Evolutionary conservation across 2,113 vertebrate species (phyloP).

Genomic region (Coregonus clupeaformis): DNA sequence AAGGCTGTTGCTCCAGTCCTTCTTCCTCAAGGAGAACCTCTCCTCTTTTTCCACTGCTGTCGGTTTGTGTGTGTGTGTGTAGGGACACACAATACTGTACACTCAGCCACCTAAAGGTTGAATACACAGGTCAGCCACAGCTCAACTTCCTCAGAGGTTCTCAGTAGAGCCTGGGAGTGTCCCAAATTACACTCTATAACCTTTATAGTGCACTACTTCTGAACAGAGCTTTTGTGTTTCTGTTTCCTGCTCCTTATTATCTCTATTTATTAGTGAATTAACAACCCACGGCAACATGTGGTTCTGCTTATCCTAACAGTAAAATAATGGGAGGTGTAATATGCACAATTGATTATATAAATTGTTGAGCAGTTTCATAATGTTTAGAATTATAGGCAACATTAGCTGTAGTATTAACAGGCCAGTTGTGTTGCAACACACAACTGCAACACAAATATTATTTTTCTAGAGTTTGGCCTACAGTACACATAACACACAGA

Average conservation of each 20-base stretch:
- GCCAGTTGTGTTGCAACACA: slow-evolving; percentile 34
- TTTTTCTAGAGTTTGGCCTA: not conserved
- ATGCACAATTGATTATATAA: slow-evolving; percentile 52
- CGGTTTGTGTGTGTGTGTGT: not conserved
- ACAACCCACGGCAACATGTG: slow-evolving; percentile 44
- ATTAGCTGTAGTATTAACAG: slow-evolving; percentile 54
- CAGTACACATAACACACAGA: too few relatives aligned
- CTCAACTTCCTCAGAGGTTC: not conserved
- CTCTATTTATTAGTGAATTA: slow-evolving; percentile 30
- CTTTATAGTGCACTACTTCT: not conserved
- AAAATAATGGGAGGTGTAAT: slow-evolving; percentile 53
- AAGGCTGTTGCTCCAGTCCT: too few relatives aligned
- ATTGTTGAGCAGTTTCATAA: slow-evolving; percentile 50
- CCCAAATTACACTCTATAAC: too few relatives aligned
- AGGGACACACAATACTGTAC: not conserved
- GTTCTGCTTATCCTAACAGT: slow-evolving; percentile 55
- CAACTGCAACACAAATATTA: not conserved
- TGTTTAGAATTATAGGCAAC: slow-evolving; percentile 59
- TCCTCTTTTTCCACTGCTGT: slow-evolving; percentile 28
- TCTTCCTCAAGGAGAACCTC: not conserved
- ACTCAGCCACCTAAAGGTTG: not conserved
- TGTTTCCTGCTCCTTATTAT: not conserved
- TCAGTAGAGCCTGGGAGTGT: not conserved
- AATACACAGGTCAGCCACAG: not conserved
- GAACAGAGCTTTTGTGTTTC: not conserved